Percentiles rank a stretch among this genome's conserved stretches.
Conservation (phyloP, 2,888 invertebrate genomes). For the Escarpia spicata region DNA sequence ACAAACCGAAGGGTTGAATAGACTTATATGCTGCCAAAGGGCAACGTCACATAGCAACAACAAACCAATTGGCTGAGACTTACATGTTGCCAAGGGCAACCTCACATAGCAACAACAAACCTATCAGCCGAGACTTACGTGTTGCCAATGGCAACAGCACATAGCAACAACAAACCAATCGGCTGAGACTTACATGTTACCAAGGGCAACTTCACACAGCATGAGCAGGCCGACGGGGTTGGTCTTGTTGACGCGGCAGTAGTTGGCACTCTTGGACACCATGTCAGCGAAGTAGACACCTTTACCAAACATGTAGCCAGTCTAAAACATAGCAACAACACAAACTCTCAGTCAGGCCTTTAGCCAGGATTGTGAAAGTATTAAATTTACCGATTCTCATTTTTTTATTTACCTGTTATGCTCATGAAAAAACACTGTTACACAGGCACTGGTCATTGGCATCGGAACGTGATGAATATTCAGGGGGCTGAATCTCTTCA, state of each 20-base stretch:
- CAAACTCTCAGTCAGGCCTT: background rate
- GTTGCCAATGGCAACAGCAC: slow-evolving; percentile 80
- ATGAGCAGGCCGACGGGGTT: slow-evolving; percentile 85
- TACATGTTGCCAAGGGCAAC: slow-evolving; percentile 89
- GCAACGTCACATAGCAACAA: slow-evolving; percentile 68
- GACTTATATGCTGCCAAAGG: slow-evolving; percentile 85
- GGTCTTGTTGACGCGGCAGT: slow-evolving; percentile 80
- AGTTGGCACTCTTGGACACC: slow-evolving; percentile 98
- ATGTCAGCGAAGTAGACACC: slow-evolving; percentile 97
- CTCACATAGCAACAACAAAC: background rate
- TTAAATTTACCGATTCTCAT: too few relatives aligned
- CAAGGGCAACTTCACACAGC: slow-evolving; percentile 93
- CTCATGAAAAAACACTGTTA: too few relatives aligned
- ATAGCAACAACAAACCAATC: background rate
- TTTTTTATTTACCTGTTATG: too few relatives aligned
- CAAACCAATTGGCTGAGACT: slow-evolving; percentile 62
- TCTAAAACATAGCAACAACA: slow-evolving; percentile 49
- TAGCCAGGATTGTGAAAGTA: too few relatives aligned
- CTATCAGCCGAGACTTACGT: slow-evolving; percentile 73
- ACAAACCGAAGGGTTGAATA: background rate
- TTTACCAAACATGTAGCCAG: slow-evolving; percentile 93
- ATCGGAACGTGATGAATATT: too few relatives aligned
- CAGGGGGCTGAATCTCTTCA: too few relatives aligned
- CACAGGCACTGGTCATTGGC: too few relatives aligned
- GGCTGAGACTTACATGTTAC: slow-evolving; percentile 79